Evolutionary conservation across 2,888 invertebrate species (phyloP).

Genomic region (Conomelus anceps): DNA sequence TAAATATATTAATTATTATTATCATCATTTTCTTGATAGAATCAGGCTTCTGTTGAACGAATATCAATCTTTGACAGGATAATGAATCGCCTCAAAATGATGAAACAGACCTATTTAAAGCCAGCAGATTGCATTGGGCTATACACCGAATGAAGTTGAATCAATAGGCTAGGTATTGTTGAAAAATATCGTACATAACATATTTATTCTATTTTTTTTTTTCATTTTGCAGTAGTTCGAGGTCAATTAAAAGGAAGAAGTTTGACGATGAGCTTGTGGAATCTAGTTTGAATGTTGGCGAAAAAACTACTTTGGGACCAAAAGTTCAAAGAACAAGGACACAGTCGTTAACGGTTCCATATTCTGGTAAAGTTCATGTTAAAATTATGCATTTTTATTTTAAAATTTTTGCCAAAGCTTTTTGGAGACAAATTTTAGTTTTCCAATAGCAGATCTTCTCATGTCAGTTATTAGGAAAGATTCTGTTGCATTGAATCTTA

Average conservation of each 20-base stretch:
- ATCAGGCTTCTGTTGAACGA: too few species aligned
- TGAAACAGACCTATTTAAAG: too few species aligned
- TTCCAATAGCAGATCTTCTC: too few species aligned
- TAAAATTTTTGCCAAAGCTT: not conserved
- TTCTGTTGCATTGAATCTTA: too few species aligned
- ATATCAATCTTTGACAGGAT: too few species aligned
- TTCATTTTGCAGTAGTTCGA: conserved; percentile 64
- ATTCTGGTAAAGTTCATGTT: not conserved
- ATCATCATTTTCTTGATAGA: too few species aligned
- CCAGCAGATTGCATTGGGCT: too few species aligned
- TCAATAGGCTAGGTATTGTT: too few species aligned
- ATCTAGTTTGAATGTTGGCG: conserved; percentile 59
- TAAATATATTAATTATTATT: too few species aligned
- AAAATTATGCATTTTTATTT: not conserved
- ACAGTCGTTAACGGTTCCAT: conserved; percentile 40
- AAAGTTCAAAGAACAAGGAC: conserved; percentile 40
- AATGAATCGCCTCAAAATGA: too few species aligned
- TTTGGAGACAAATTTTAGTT: not conserved
- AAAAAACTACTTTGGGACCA: conserved; percentile 28
- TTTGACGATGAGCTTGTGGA: conserved; percentile 97
- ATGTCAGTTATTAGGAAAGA: too few species aligned
- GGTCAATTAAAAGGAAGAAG: conserved; percentile 90
- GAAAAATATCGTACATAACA: not conserved
- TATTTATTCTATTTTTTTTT: not conserved
- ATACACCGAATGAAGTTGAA: too few species aligned